phyloP scores from a whole-genome alignment of 2,888 invertebrate genomes.

The Tortricodes alternella region DNA sequence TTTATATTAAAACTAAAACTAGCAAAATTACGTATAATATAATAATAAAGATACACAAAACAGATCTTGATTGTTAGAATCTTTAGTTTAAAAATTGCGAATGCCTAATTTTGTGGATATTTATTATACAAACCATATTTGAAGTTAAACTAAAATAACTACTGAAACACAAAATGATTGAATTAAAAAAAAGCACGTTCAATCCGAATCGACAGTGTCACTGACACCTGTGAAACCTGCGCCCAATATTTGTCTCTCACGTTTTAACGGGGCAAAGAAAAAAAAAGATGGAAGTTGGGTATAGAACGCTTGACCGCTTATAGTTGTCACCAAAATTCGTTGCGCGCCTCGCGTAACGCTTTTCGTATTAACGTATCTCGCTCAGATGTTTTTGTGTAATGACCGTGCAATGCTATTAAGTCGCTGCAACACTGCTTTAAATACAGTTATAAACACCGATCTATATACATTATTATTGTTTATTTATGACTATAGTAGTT shows the following conservation, averaged over 20 bases:
- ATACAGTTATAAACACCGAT: conserved; percentile 1
- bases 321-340: conserved; percentile 36
- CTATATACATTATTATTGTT: too few species aligned
- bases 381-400: conserved; percentile 28
- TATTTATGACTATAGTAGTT: not conserved
- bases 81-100: too few species aligned
- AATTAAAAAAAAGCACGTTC: not conserved
- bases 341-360: conserved; percentile 31
- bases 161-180: too few species aligned
- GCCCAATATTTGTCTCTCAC: conserved; percentile 22
- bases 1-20: too few species aligned
- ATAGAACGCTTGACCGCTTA: conserved; percentile 26
- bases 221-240: conserved; percentile 10
- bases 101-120: too few species aligned
- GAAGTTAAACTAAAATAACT: too few species aligned
- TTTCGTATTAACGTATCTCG: conserved; percentile 30
- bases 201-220: not conserved
- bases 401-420: conserved; percentile 19
- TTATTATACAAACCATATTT: too few species aligned
- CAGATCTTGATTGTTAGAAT: too few species aligned
- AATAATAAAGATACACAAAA: too few species aligned
- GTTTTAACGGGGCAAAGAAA: conserved; percentile 25
- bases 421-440: conserved; percentile 3
- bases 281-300: conserved; percentile 30
- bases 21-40: too few species aligned